Evolutionary conservation across 2,113 vertebrate genomes (phyloP).

Genomic region (Cynoglossus semilaevis): DNA sequence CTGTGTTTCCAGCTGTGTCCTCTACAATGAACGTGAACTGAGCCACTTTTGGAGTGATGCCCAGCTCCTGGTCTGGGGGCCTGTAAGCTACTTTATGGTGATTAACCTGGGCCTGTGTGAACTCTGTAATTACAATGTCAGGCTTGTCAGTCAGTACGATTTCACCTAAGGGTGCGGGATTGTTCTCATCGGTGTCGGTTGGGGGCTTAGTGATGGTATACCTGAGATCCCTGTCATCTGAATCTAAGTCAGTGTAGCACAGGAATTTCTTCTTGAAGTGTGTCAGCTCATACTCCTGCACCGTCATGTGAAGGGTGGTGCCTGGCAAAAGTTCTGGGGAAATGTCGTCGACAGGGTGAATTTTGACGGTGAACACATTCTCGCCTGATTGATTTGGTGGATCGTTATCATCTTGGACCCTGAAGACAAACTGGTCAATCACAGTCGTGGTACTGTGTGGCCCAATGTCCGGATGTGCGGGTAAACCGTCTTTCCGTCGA

Average conservation of each 20-base stretch:
- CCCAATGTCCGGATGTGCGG: conserved; percentile 73
- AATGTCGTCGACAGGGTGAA: conserved; percentile 87
- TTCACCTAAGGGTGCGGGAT: conserved; percentile 76
- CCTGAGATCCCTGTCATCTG: conserved; percentile 87
- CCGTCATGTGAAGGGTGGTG: conserved; percentile 87
- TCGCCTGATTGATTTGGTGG: conserved; percentile 81
- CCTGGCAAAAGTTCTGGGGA: conserved; percentile 82
- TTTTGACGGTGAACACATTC: conserved; percentile 84
- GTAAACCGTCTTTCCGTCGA: conserved; percentile 81
- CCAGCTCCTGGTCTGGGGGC: conserved; percentile 88
- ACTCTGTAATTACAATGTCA: conserved; percentile 81
- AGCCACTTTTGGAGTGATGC: conserved; percentile 88
- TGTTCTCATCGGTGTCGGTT: conserved; percentile 88
- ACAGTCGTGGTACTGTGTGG: conserved; percentile 69
- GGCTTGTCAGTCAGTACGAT: conserved; percentile 88
- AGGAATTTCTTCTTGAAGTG: conserved; percentile 84
- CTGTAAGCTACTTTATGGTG: conserved; percentile 93
- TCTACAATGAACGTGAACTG: conserved; percentile 91
- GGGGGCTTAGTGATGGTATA: conserved; percentile 85
- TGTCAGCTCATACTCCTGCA: conserved; percentile 90
- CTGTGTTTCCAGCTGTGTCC: conserved; percentile 85
- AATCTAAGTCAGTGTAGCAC: conserved; percentile 90
- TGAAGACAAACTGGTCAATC: conserved; percentile 72
- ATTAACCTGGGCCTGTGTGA: conserved; percentile 96
- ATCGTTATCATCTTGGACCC: conserved; percentile 80